phyloP scores from a whole-genome alignment of 2,113 vertebrate genomes.

The Tetraodon nigroviridis region DNA sequence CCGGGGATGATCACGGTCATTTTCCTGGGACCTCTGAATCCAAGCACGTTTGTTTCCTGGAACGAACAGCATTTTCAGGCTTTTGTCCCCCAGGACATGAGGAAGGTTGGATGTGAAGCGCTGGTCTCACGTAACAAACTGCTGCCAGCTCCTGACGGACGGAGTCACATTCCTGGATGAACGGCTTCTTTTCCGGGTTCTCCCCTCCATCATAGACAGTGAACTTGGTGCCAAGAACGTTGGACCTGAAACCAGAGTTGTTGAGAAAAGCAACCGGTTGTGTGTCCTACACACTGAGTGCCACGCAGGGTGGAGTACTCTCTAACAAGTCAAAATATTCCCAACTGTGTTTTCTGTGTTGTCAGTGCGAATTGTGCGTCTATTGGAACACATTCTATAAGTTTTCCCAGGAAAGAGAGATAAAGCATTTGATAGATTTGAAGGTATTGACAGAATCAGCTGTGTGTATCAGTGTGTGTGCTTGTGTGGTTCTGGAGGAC shows the following conservation, averaged over 20 bases:
- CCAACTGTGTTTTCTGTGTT: too few species aligned
- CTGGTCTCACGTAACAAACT: constrained; percentile 77
- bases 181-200: constrained; percentile 81
- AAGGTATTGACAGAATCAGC: too few species aligned
- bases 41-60: constrained; percentile 93
- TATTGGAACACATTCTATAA: too few species aligned
- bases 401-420: too few species aligned
- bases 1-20: constrained; percentile 97
- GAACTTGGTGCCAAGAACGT: constrained; percentile 84
- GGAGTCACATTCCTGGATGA: constrained; percentile 69
- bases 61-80: constrained; percentile 20
- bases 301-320: too few species aligned
- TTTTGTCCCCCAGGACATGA: background rate
- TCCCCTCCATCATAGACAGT: constrained; percentile 82
- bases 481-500: too few species aligned
- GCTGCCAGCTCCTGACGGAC: constrained; percentile 82
- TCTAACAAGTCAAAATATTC: too few species aligned
- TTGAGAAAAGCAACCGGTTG: background rate
- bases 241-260: constrained; percentile 71
- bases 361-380: too few species aligned
- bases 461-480: too few species aligned
- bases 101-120: too few species aligned
- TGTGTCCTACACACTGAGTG: background rate
- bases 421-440: too few species aligned
- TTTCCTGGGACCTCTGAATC: constrained; percentile 95